Percentiles rank a stretch among this genome's conserved stretches.
Evolutionary conservation across 2,797 vertebrate genomes (phyloP).

Genomic region (Pseudopleuronectes americanus): DNA sequence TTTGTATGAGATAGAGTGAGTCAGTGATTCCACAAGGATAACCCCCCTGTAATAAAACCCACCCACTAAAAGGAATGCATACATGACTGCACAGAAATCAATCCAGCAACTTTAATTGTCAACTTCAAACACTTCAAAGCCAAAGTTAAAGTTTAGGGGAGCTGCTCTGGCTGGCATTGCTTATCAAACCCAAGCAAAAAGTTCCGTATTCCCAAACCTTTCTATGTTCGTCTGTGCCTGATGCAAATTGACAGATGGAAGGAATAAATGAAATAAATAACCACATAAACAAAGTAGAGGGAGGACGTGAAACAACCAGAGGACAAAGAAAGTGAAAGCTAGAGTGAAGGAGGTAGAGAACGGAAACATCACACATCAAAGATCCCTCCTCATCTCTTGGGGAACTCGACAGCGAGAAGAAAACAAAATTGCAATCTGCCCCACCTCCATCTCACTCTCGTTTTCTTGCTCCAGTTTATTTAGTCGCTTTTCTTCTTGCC

Average conservation of each 20-base stretch:
- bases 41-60: slow-evolving; percentile 14
- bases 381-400: slow-evolving; percentile 73
- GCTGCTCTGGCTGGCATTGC: slow-evolving; percentile 30
- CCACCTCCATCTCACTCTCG: slow-evolving; percentile 36
- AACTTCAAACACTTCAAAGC: slow-evolving; percentile 65
- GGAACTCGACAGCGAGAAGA: slow-evolving; percentile 62
- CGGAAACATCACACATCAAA: slow-evolving; percentile 78
- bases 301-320: slow-evolving; percentile 65
- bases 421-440: slow-evolving; percentile 71
- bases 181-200: slow-evolving; percentile 56
- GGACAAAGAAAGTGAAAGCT: slow-evolving; percentile 50
- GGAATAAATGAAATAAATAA: slow-evolving; percentile 74
- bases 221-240: slow-evolving; percentile 50
- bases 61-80: slow-evolving; percentile 19
- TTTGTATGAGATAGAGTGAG: slow-evolving; percentile 5
- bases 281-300: slow-evolving; percentile 63
- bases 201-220: slow-evolving; percentile 62
- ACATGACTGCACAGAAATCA: slow-evolving; percentile 34
- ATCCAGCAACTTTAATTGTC: slow-evolving; percentile 32
- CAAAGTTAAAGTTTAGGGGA: slow-evolving; percentile 45
- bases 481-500: slow-evolving; percentile 52
- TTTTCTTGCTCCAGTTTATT: slow-evolving; percentile 53
- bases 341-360: slow-evolving; percentile 50
- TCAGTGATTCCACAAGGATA: slow-evolving; percentile 19
- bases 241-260: slow-evolving; percentile 76